Base-by-base conservation (phyloP, 2,113 vertebrate species). In the Echinops telfairi region DNA sequence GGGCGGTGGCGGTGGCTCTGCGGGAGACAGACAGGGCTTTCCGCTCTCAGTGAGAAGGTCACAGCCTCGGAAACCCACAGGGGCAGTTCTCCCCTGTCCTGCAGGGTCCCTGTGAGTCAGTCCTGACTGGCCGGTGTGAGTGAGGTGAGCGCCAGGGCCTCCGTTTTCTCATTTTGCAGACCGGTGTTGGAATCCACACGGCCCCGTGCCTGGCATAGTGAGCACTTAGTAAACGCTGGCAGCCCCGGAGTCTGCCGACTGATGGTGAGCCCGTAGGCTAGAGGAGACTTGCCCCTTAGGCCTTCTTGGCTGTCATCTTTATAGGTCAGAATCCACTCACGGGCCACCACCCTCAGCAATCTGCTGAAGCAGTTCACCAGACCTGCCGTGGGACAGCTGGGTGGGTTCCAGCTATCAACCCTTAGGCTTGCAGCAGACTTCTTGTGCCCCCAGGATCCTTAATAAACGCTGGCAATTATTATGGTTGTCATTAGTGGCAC, bases 101-200 rank as follows among this genome's bases (percentile, higher is more conserved):
- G 47, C 47, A 53, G 47, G 47, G 12, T 14, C 47, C 5, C 47
- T 53, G 47, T 14, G 47, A 53, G 47, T 14, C 47, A 53, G 47
- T 53, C 2, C 47, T 53, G 47, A 10, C 47, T 53, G 12, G 9
- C 9, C 10, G 47, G 47, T 9, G 47, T 53, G 47, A 14, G 47
- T 40, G 47, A 10, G 10, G 47, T 53, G 47, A 53, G 47, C 2
- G 7, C 66, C 40, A 6, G 38, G 62, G 80, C 80, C 77, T 86
- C 79, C 19, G 77, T 73, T 60, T 96, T 77, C 68, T 82, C 60
- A 29, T 82, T 91, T 75, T 81, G 29, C 22, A 95, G 78, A 78
- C 19, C 58, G 47, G 53, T 38, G 64, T 81, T 66, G 40, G 31
- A 64, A 77, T 17, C 33, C 31, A 62, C 60, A 62, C 60, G 4